Evolutionary conservation across 2,888 invertebrate species (phyloP).

Genomic region (Sinelater perroti): DNA sequence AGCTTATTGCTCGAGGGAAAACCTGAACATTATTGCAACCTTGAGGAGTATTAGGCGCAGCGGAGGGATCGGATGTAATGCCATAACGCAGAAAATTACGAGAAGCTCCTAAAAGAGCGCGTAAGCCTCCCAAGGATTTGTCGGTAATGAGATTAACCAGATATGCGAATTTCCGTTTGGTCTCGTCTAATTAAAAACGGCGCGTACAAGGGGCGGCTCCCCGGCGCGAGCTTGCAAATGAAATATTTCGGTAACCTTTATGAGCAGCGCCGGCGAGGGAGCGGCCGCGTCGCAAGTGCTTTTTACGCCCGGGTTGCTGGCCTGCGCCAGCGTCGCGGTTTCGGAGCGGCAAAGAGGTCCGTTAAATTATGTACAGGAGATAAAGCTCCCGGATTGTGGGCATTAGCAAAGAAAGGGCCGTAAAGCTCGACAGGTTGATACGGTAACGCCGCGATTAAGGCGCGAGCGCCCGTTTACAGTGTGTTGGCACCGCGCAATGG

Average conservation of each 20-base stretch:
- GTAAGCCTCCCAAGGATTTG: slow-evolving; percentile 34
- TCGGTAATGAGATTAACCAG: slow-evolving; percentile 46
- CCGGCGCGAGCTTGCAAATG: slow-evolving; percentile 46
- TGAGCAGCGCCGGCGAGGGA: slow-evolving; percentile 43
- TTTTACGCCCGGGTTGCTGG: slow-evolving; percentile 49
- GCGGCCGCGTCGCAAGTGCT: slow-evolving; percentile 53
- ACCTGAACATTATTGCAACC: too few species aligned
- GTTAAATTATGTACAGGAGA: slow-evolving; percentile 14
- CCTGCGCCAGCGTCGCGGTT: slow-evolving; percentile 15
- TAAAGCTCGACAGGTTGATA: slow-evolving; percentile 36
- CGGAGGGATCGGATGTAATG: too few species aligned
- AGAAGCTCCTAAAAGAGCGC: too few species aligned
- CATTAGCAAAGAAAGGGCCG: slow-evolving; percentile 29
- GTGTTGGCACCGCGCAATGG: slow-evolving; percentile 31
- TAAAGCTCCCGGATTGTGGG: slow-evolving; percentile 6
- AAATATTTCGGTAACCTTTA: slow-evolving; percentile 46
- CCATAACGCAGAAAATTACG: too few species aligned
- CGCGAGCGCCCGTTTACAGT: slow-evolving; percentile 33
- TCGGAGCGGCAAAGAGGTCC: slow-evolving; percentile 18
- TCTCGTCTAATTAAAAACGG: slow-evolving; percentile 49
- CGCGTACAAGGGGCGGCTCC: slow-evolving; percentile 46
- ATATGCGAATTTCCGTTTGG: slow-evolving; percentile 52
- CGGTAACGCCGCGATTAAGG: slow-evolving; percentile 28
- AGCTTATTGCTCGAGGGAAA: too few species aligned
- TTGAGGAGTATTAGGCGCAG: too few species aligned